Evolutionary conservation across 64 coral and sea anemone genomes (phyloP).

Genomic region (Montipora foliosa): DNA sequence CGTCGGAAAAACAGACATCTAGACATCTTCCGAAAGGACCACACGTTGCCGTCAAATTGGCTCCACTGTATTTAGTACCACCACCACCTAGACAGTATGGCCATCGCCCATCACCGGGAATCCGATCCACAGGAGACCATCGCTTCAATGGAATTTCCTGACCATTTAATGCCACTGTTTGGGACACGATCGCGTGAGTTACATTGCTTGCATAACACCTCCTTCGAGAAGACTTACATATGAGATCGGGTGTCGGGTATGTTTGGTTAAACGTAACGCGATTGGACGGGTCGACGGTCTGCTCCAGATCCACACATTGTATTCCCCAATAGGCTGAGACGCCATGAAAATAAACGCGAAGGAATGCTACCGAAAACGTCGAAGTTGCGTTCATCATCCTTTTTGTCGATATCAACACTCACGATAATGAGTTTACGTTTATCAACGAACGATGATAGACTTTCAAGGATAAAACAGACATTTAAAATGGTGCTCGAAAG

Average conservation of each 20-base stretch:
- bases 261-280: not conserved
- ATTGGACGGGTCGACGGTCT: not conserved
- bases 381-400: not conserved
- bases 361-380: not conserved
- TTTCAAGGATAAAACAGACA: not conserved
- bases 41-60: not conserved
- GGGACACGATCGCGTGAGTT: not conserved
- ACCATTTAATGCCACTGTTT: not conserved
- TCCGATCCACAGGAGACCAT: not conserved
- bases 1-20: not conserved
- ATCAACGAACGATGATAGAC: not conserved
- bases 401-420: too few relatives aligned
- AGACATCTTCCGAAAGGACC: not conserved
- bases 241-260: not conserved
- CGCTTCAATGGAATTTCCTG: not conserved
- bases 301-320: not conserved
- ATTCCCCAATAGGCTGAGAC: not conserved
- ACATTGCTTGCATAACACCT: not conserved
- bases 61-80: not conserved
- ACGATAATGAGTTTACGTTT: not conserved
- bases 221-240: not conserved
- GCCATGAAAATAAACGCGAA: not conserved
- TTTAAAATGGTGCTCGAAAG: not conserved
- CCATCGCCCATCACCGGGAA: not conserved
- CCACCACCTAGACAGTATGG: not conserved